Percentiles rank a stretch among this genome's conserved stretches.
phyloP scores from a whole-genome alignment of 2,797 vertebrate species.

The Lophotriccus pileatus region DNA sequence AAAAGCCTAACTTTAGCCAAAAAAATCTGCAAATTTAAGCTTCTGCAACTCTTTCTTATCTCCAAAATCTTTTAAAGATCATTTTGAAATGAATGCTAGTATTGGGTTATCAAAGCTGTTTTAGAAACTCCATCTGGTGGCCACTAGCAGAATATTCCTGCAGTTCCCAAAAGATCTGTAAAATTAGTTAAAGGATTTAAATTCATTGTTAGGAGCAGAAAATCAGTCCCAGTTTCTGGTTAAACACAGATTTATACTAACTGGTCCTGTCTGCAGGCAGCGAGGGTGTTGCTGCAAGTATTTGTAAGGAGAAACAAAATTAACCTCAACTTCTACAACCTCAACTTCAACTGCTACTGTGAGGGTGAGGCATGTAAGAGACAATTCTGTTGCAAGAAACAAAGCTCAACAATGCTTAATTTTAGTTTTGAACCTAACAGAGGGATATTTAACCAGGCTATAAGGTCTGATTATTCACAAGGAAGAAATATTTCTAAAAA shows the following conservation, averaged over 20 bases:
- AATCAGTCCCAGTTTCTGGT: neutral
- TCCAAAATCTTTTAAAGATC: neutral
- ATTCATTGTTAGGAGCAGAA: neutral
- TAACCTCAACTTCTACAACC: neutral
- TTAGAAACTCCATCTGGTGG: conserved; percentile 61
- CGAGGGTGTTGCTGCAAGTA: neutral
- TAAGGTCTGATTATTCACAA: neutral
- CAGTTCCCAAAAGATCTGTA: neutral
- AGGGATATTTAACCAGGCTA: neutral
- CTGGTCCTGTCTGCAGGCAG: neutral
- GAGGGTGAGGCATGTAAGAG: neutral
- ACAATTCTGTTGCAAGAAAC: neutral
- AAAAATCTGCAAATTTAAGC: neutral
- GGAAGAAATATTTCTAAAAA: neutral
- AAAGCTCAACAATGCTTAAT: neutral
- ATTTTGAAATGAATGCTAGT: neutral
- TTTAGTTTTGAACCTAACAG: neutral
- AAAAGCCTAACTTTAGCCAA: neutral
- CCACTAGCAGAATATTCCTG: neutral
- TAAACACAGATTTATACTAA: neutral
- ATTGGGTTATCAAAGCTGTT: neutral
- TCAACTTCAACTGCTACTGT: neutral
- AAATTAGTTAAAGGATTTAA: neutral
- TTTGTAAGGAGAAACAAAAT: neutral
- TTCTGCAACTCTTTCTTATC: neutral